Percentiles rank a stretch among this genome's conserved stretches.
phyloP scores from a whole-genome alignment of 23 tunicate genomes.

The Styela clava region DNA sequence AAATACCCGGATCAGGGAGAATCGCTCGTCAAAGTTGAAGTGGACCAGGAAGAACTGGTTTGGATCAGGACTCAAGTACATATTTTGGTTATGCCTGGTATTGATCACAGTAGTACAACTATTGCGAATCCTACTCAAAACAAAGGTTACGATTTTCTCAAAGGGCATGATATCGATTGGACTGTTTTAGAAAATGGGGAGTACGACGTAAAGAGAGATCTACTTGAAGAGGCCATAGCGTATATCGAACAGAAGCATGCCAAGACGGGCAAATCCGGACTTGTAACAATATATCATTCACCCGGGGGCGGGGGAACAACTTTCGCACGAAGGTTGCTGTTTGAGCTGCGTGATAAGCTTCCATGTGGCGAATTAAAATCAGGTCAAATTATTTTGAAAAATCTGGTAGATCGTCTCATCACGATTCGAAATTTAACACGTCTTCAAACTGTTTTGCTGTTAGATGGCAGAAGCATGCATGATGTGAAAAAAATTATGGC shows the following conservation, averaged over 20 bases:
- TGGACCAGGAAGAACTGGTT: neutral
- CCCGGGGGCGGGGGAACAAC: conserved; percentile 84
- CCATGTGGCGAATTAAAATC: conserved; percentile 50
- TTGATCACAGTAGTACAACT: neutral
- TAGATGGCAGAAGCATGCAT: conserved; percentile 37
- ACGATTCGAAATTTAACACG: conserved; percentile 22
- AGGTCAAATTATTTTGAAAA: neutral
- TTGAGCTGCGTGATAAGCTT: conserved; percentile 20
- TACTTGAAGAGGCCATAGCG: neutral
- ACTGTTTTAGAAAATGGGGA: conserved; percentile 13
- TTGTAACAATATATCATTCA: conserved; percentile 36
- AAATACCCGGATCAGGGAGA: conserved; percentile 9
- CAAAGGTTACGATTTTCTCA: neutral
- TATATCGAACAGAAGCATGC: conserved; percentile 3
- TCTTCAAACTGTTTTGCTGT: conserved; percentile 46
- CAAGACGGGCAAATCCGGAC: conserved; percentile 21
- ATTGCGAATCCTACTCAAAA: neutral
- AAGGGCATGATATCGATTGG: conserved; percentile 7
- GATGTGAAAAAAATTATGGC: conserved; percentile 38
- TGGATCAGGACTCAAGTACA: conserved; percentile 4
- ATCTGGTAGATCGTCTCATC: conserved; percentile 23
- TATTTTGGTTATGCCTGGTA: neutral
- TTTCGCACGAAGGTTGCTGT: conserved; percentile 44
- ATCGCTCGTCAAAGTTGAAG: neutral
- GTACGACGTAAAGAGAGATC: conserved; percentile 36